These are phyloP conservation scores for Anarsia innoxiella DNA, from an alignment of 2,888 invertebrate genomes.

Conservation along the genomic window DNA sequence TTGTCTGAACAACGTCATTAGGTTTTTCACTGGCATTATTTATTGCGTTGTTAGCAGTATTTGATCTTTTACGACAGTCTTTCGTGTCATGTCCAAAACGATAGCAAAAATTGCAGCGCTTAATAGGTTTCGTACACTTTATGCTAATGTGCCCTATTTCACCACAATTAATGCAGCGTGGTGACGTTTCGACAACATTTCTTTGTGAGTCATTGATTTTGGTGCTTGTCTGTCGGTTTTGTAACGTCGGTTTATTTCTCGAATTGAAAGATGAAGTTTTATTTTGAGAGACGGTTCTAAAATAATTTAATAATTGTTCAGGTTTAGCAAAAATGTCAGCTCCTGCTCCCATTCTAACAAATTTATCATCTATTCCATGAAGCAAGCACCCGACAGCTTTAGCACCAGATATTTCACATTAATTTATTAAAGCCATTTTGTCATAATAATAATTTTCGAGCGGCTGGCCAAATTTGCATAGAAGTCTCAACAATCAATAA, in stretches of 20 bases:
- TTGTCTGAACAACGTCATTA: too few relatives aligned
- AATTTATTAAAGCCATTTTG: constrained; percentile 20
- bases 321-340: constrained; percentile 18
- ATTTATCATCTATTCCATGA: constrained; percentile 22
- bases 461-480: constrained; percentile 19
- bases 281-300: constrained; percentile 1
- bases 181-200: neutral
- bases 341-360: constrained; percentile 19
- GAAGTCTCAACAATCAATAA: constrained; percentile 18
- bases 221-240: too few relatives aligned
- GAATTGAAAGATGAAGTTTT: neutral
- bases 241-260: neutral
- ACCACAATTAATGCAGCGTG: constrained; percentile 3
- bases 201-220: too few relatives aligned
- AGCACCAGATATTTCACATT: constrained; percentile 17
- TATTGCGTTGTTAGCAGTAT: too few relatives aligned
- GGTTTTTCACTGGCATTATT: too few relatives aligned
- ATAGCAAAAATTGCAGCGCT: constrained; percentile 4
- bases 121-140: constrained; percentile 7
- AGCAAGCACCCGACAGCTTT: constrained; percentile 21
- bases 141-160: constrained; percentile 3
- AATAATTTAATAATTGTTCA: constrained; percentile 13
- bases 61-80: constrained; percentile 4
- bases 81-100: constrained; percentile 6
- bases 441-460: too few relatives aligned